A percentile compares a stretch with the other conserved stretches of the same genome.
Conservation (phyloP, 2,797 vertebrate species). For the Botia almorhae region DNA sequence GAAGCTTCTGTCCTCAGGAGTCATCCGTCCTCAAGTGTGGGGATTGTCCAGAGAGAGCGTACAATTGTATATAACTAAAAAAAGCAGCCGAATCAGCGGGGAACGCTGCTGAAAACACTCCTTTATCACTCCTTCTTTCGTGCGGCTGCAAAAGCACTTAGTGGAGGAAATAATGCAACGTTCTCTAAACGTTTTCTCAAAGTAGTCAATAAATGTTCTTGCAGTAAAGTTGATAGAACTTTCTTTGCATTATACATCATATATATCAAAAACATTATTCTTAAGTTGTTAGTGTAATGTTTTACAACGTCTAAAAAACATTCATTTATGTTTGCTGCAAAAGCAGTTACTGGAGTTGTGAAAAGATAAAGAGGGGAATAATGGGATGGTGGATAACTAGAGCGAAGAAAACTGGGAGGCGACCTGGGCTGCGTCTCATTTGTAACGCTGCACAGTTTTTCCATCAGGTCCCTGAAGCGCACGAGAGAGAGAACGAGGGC, state of each 20-base stretch:
- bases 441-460: constrained; percentile 43
- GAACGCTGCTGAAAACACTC: constrained; percentile 1
- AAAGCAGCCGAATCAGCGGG: constrained; percentile 13
- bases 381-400: constrained; percentile 40
- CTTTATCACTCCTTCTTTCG: constrained; percentile 11
- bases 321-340: neutral
- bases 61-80: constrained; percentile 26
- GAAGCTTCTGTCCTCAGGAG: constrained; percentile 25
- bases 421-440: constrained; percentile 37
- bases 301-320: neutral
- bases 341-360: neutral
- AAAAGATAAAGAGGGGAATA: constrained; percentile 13
- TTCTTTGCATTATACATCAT: too few relatives aligned
- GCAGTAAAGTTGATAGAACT: too few relatives aligned
- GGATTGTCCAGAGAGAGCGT: constrained; percentile 22
- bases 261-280: too few relatives aligned
- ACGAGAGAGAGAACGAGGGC: neutral
- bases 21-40: constrained; percentile 20
- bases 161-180: too few relatives aligned
- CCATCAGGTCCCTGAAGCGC: constrained; percentile 40
- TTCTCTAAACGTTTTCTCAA: too few relatives aligned
- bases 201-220: too few relatives aligned
- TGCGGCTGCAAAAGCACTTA: too few relatives aligned
- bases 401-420: constrained; percentile 48
- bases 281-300: too few relatives aligned